phyloP scores from a whole-genome alignment of 2,888 invertebrate species.

The Dicyrtomina minuta region DNA sequence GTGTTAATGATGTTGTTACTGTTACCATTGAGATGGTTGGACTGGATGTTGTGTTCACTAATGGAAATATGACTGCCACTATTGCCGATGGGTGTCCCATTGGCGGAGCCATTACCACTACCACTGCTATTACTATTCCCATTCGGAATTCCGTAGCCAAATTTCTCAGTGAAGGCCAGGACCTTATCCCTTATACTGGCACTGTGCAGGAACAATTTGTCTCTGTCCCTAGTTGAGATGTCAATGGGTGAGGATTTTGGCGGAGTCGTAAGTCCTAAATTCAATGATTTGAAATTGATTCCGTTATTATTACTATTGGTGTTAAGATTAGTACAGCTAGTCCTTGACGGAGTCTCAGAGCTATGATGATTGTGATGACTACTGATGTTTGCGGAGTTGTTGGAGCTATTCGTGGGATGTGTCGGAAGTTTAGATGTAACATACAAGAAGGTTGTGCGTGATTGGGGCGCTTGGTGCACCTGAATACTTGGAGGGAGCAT shows the following conservation, averaged over 20 bases:
- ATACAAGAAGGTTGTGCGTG: slow-evolving; percentile 52
- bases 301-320: slow-evolving; percentile 22
- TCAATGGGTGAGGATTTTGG: slow-evolving; percentile 25
- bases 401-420: slow-evolving; percentile 19
- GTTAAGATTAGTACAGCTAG: neutral
- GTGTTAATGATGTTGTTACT: neutral
- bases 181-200: slow-evolving; percentile 49
- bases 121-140: slow-evolving; percentile 26
- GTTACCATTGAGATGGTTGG: neutral
- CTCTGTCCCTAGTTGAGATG: slow-evolving; percentile 30
- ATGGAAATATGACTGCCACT: too few species aligned
- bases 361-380: slow-evolving; percentile 11
- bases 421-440: slow-evolving; percentile 53
- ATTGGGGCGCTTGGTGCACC: slow-evolving; percentile 52
- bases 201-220: slow-evolving; percentile 38
- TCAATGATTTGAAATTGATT: slow-evolving; percentile 25
- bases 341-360: neutral
- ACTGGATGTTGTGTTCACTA: too few species aligned
- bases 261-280: slow-evolving; percentile 27
- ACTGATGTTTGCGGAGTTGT: slow-evolving; percentile 7
- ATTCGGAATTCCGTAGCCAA: slow-evolving; percentile 48
- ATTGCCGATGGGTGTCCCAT: neutral
- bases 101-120: slow-evolving; percentile 17
- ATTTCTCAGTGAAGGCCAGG: slow-evolving; percentile 51
- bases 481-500: slow-evolving; percentile 54